Percentiles rank a stretch among this genome's conserved stretches.
Conservation (phyloP, 1,140 invertebrate genomes). For the Hirudo medicinalis region DNA sequence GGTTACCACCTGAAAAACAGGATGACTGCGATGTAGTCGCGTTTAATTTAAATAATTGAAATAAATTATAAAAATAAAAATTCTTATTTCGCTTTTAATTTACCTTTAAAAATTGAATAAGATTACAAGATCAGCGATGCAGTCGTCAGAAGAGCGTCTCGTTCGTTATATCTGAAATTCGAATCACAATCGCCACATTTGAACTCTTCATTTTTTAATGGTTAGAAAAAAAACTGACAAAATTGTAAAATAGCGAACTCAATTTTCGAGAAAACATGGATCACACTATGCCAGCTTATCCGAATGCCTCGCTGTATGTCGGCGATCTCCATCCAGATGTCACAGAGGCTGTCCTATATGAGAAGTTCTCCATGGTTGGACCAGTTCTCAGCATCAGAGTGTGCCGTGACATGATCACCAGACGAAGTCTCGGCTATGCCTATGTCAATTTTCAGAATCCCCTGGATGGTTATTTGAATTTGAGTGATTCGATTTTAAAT, state of each 20-base stretch:
- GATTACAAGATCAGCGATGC: too few species aligned
- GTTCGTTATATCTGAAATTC: too few species aligned
- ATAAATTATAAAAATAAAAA: constrained; percentile 9
- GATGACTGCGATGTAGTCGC: constrained; percentile 2
- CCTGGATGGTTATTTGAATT: constrained; percentile 53
- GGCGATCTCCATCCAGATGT: constrained; percentile 96
- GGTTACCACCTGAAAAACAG: constrained; percentile 12
- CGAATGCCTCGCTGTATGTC: constrained; percentile 83
- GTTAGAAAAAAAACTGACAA: constrained; percentile 9
- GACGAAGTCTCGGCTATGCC: constrained; percentile 92
- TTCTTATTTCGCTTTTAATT: constrained; percentile 4
- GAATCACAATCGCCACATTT: too few species aligned
- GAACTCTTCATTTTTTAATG: too few species aligned
- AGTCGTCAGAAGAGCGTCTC: too few species aligned
- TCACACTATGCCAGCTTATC: constrained; percentile 26
- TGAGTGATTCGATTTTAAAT: neutral
- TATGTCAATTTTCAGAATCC: constrained; percentile 99
- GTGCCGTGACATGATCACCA: constrained; percentile 91
- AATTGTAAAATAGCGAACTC: constrained; percentile 1
- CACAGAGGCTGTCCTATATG: constrained; percentile 96
- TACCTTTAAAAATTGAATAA: too few species aligned
- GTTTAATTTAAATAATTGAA: constrained; percentile 4
- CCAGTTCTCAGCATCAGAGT: constrained; percentile 96
- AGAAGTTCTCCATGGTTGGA: constrained; percentile 95
- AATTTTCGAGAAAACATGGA: constrained; percentile 18